phyloP scores from a whole-genome alignment of 2,113 vertebrate species.

The Heterotis niloticus region DNA sequence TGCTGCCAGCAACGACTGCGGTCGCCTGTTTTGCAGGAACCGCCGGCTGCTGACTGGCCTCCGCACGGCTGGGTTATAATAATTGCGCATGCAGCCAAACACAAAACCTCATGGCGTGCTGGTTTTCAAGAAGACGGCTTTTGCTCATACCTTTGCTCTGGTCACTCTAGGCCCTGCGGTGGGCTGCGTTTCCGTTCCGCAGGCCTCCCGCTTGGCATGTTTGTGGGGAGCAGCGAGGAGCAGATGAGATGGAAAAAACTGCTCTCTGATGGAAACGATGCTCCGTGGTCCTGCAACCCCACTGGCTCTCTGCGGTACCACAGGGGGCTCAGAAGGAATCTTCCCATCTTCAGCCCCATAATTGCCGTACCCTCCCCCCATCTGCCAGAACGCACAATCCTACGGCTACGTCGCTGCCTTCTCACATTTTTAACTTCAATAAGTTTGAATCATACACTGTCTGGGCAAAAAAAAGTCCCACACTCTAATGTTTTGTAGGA shows the following conservation, averaged over 20 bases:
- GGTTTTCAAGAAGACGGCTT: neutral
- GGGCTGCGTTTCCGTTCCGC: neutral
- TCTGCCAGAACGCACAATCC: too few species aligned
- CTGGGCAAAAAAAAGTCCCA: too few species aligned
- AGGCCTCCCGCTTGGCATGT: neutral
- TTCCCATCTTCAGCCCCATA: too few species aligned
- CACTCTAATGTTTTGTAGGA: too few species aligned
- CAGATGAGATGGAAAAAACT: neutral
- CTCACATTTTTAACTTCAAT: too few species aligned
- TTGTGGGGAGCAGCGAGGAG: neutral
- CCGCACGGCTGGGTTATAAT: neutral
- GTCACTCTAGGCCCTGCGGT: neutral
- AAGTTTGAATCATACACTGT: too few species aligned
- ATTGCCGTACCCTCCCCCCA: too few species aligned
- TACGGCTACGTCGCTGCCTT: too few species aligned
- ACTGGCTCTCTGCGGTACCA: too few species aligned
- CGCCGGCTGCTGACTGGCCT: neutral
- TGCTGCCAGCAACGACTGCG: neutral
- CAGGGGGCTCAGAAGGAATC: too few species aligned
- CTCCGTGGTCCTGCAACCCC: neutral
- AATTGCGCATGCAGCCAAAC: neutral
- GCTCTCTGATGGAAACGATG: slow-evolving; percentile 9
- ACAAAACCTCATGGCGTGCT: neutral
- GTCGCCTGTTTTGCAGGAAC: neutral
- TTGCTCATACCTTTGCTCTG: slow-evolving; percentile 1